phyloP scores from a whole-genome alignment of 2,797 vertebrate genomes.

The Mustela erminea region DNA sequence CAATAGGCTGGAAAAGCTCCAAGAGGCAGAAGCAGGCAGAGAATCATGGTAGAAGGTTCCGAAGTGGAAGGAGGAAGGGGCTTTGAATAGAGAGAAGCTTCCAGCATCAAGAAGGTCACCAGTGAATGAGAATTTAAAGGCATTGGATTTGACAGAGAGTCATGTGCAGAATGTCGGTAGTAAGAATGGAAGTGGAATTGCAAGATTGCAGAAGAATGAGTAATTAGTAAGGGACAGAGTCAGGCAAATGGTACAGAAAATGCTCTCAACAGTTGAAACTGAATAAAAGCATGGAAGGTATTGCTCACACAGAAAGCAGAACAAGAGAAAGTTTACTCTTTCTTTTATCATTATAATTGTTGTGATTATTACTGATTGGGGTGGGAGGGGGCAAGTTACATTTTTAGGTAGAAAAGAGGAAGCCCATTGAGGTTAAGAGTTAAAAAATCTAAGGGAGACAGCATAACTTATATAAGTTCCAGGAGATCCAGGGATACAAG shows the following conservation, averaged over 20 bases:
- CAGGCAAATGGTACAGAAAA: neutral
- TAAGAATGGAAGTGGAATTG: neutral
- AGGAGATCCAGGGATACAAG: neutral
- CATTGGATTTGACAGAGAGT: neutral
- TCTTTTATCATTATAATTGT: neutral
- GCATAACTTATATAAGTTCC: neutral
- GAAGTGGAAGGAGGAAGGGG: neutral
- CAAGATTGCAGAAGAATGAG: neutral
- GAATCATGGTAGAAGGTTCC: neutral
- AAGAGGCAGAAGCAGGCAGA: neutral
- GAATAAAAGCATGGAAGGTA: neutral
- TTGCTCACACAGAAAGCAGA: neutral
- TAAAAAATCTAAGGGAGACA: neutral
- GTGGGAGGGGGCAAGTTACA: neutral
- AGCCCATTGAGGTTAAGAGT: neutral
- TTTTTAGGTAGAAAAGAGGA: constrained; percentile 25
- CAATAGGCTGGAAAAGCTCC: neutral
- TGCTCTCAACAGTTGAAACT: neutral
- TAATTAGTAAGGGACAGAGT: neutral
- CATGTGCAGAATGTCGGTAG: neutral
- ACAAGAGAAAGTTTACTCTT: neutral
- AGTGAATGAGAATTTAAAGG: neutral
- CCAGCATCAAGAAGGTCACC: neutral
- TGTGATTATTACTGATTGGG: neutral
- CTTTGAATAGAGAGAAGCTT: neutral